These are phyloP conservation scores for Oreochromis mossambicus DNA, from an alignment of 2,797 vertebrate genomes.

Conservation along the genomic window DNA sequence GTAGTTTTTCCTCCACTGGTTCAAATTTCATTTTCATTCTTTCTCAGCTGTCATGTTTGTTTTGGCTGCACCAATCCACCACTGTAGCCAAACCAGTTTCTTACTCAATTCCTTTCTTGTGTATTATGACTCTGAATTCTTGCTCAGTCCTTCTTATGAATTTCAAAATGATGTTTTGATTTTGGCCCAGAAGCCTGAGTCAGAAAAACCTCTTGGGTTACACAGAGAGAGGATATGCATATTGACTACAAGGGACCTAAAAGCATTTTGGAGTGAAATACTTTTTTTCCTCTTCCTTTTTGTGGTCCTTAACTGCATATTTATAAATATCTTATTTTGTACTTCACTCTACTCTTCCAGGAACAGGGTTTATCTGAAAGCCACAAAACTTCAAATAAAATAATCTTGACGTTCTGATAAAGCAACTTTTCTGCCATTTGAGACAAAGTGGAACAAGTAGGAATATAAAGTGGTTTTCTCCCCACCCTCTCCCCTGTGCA, in stretches of 20 bases:
- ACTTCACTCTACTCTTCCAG: neutral
- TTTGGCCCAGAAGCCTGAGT: neutral
- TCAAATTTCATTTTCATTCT: neutral
- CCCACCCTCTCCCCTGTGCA: neutral
- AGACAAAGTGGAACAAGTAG: conserved; percentile 16
- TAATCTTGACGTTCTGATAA: neutral
- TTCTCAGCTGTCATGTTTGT: conserved; percentile 10
- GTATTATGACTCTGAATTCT: neutral
- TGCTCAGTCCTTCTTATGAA: neutral
- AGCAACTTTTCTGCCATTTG: conserved; percentile 13
- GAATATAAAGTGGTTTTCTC: neutral
- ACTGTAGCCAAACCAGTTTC: neutral
- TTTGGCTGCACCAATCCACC: neutral
- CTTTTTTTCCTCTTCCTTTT: neutral
- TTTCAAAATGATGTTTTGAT: conserved; percentile 24
- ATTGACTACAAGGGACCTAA: neutral
- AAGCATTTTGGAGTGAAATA: conserved; percentile 6
- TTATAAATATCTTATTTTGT: conserved; percentile 7
- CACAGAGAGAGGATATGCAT: conserved; percentile 3
- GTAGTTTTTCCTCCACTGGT: neutral
- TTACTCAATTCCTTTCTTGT: neutral
- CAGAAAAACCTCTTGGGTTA: neutral
- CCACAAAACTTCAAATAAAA: conserved; percentile 21
- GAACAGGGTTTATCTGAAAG: conserved; percentile 10
- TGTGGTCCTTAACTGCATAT: neutral